These are phyloP conservation scores for Myotis brandtii DNA, from an alignment of 2,113 vertebrate genomes.

Conservation along the genomic window DNA sequence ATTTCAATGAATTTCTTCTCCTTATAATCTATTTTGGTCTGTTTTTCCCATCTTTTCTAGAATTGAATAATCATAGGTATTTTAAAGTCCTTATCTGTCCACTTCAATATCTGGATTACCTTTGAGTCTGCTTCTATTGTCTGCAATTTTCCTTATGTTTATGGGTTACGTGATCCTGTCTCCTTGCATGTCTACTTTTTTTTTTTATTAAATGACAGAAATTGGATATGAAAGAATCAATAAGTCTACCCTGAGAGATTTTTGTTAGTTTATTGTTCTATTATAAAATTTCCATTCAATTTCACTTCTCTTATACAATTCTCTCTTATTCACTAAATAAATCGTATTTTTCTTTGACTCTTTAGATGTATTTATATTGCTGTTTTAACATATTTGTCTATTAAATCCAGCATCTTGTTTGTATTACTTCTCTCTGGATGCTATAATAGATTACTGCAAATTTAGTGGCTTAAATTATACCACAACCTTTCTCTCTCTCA, in stretches of 20 bases:
- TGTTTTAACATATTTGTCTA: neutral
- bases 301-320: neutral
- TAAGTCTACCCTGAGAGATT: neutral
- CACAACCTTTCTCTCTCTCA: neutral
- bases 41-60: neutral
- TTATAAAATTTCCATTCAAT: neutral
- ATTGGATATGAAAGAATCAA: neutral
- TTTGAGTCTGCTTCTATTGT: neutral
- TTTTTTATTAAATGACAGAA: neutral
- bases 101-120: neutral
- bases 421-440: neutral
- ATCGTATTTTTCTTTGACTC: neutral
- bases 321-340: neutral
- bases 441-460: neutral
- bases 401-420: neutral
- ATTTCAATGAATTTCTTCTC: neutral
- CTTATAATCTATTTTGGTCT: neutral
- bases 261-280: neutral
- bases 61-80: neutral
- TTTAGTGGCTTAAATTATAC: neutral
- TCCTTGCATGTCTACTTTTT: neutral
- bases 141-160: neutral
- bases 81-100: neutral
- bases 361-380: neutral
- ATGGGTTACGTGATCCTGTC: neutral